These are phyloP conservation scores for Kuschelorhynchus macadamiae DNA, from an alignment of 2,888 invertebrate genomes.

Conservation along the genomic window DNA sequence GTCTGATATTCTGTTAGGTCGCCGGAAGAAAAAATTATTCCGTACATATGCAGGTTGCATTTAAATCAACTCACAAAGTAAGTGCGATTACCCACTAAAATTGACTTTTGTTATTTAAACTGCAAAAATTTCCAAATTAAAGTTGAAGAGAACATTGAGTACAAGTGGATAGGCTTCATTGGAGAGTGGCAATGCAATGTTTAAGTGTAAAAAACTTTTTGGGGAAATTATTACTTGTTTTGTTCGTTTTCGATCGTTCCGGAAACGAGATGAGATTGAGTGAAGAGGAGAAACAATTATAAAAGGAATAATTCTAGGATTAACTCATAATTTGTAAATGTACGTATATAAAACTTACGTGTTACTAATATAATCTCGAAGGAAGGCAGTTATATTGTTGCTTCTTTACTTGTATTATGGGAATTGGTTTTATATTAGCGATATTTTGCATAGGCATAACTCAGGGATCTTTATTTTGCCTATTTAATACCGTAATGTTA, in stretches of 20 bases:
- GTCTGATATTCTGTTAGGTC: too few species aligned
- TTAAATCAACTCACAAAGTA: too few species aligned
- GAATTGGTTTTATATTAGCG: background rate
- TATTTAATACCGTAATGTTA: too few species aligned
- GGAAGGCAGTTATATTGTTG: conserved; percentile 4
- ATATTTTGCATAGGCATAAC: conserved; percentile 9
- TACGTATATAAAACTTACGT: conserved; percentile 9
- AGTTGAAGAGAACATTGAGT: background rate
- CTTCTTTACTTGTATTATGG: conserved; percentile 1
- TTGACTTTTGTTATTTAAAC: too few species aligned
- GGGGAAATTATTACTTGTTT: background rate
- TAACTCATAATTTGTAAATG: conserved; percentile 20
- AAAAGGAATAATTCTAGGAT: conserved; percentile 27
- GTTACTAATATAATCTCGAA: conserved; percentile 8
- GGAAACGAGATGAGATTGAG: background rate
- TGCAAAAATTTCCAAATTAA: too few species aligned
- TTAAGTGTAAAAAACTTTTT: conserved; percentile 10
- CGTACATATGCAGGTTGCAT: too few species aligned
- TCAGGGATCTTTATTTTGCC: conserved; percentile 15
- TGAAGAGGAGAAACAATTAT: conserved; percentile 2
- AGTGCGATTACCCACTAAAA: too few species aligned
- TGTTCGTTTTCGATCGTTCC: conserved; percentile 2
- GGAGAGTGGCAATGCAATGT: conserved; percentile 66
- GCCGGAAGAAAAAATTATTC: too few species aligned
- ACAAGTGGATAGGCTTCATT: background rate